Evolutionary conservation across 1,140 invertebrate genomes (phyloP).

Genomic region (Drosophila serrata): DNA sequence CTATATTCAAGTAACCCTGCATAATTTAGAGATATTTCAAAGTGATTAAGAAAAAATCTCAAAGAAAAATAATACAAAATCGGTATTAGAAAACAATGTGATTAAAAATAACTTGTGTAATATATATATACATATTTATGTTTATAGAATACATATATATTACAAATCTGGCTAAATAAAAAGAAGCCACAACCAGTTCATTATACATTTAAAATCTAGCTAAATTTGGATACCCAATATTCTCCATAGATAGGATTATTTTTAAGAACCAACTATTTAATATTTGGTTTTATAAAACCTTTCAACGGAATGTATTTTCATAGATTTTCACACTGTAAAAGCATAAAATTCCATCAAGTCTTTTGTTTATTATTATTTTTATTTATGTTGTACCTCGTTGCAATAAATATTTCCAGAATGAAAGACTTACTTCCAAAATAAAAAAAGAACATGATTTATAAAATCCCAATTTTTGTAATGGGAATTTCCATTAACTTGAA

Average conservation of each 20-base stretch:
- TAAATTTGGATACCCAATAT: too few species aligned
- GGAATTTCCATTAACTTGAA: neutral
- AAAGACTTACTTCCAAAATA: neutral
- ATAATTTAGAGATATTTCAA: neutral
- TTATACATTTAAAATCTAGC: too few species aligned
- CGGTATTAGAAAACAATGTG: too few species aligned
- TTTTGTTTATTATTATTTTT: neutral
- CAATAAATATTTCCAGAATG: neutral
- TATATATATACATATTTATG: too few species aligned
- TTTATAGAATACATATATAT: neutral
- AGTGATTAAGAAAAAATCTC: neutral
- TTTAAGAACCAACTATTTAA: neutral
- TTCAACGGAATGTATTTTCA: neutral
- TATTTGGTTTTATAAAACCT: neutral
- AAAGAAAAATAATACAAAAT: neutral
- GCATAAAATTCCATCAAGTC: neutral
- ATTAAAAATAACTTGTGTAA: too few species aligned
- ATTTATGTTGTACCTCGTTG: neutral
- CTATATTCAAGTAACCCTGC: neutral
- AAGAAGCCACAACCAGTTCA: too few species aligned
- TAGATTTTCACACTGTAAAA: slow-evolving; percentile 3
- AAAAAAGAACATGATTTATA: too few species aligned
- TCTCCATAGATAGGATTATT: neutral
- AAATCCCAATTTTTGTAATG: neutral
- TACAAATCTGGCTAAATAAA: too few species aligned